Conservation (phyloP, 2,888 invertebrate species). For the Augochlorella aurata region DNA sequence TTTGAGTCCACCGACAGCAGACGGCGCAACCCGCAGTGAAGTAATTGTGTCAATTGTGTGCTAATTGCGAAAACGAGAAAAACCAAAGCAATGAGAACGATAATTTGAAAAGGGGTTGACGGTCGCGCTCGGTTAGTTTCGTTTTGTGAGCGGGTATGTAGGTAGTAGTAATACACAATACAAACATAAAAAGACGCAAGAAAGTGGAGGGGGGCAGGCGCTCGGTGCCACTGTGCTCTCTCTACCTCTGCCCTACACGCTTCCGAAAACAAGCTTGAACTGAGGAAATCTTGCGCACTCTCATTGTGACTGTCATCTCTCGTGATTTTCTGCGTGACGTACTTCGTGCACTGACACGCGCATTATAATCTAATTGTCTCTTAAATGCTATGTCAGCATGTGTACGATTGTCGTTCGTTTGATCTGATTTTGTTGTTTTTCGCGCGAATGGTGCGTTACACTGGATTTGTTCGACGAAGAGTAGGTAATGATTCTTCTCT, state of each 20-base stretch:
- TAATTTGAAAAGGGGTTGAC: slow-evolving; percentile 22
- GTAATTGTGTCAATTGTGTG: slow-evolving; percentile 20
- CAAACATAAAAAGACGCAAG: slow-evolving; percentile 6
- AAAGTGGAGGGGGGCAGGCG: background rate
- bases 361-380: background rate
- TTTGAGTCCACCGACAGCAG: slow-evolving; percentile 36
- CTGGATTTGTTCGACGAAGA: slow-evolving; percentile 12
- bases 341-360: background rate
- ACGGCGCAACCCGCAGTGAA: slow-evolving; percentile 36
- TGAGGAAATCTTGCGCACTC: slow-evolving; percentile 22
- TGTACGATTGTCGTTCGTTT: slow-evolving; percentile 10
- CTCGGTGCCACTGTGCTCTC: background rate
- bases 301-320: slow-evolving; percentile 32
- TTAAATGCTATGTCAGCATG: background rate
- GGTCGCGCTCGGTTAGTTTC: slow-evolving; percentile 20
- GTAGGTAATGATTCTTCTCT: slow-evolving; percentile 5
- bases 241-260: background rate
- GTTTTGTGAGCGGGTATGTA: slow-evolving; percentile 31
- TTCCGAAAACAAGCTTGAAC: slow-evolving; percentile 27
- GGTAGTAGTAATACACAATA: slow-evolving; percentile 20
- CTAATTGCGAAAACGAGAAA: slow-evolving; percentile 19
- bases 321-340: slow-evolving; percentile 15
- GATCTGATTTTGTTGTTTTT: slow-evolving; percentile 19
- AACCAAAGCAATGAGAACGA: slow-evolving; percentile 25
- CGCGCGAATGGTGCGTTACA: background rate